These are phyloP conservation scores for Onychomys torridus DNA, from an alignment of 2,797 vertebrate genomes.

Conservation along the genomic window DNA sequence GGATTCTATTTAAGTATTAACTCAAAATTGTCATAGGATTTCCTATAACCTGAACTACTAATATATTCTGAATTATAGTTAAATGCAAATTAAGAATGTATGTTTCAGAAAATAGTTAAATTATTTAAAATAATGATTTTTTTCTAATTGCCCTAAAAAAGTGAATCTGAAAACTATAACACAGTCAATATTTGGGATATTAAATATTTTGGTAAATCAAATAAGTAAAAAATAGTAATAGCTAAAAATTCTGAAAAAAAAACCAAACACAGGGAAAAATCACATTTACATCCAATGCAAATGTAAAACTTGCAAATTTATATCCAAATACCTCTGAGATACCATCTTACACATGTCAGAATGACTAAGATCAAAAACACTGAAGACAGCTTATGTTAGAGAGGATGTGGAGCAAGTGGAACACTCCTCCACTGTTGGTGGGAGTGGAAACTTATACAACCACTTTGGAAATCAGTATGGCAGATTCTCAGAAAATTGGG, in stretches of 20 bases:
- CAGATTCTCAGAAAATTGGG: too few relatives aligned
- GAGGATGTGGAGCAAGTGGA: too few relatives aligned
- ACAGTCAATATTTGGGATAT: not conserved
- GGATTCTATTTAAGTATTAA: not conserved
- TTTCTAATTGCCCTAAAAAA: not conserved
- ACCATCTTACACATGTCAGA: too few relatives aligned
- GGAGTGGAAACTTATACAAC: too few relatives aligned
- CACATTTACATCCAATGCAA: not conserved
- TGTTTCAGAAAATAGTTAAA: not conserved
- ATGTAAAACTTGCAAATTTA: not conserved
- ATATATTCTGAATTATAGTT: not conserved
- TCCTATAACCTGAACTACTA: not conserved
- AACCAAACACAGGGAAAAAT: not conserved
- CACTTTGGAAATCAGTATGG: too few relatives aligned
- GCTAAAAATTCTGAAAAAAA: not conserved
- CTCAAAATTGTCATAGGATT: not conserved
- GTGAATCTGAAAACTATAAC: not conserved
- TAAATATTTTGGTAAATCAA: not conserved
- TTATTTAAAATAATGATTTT: not conserved
- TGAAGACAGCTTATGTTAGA: too few relatives aligned
- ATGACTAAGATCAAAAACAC: too few relatives aligned
- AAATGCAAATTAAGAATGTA: not conserved
- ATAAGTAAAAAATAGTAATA: not conserved
- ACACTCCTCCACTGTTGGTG: too few relatives aligned
- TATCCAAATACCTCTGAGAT: not conserved